phyloP scores from a whole-genome alignment of 2,113 vertebrate species.

The Oreocharis arfaki region DNA sequence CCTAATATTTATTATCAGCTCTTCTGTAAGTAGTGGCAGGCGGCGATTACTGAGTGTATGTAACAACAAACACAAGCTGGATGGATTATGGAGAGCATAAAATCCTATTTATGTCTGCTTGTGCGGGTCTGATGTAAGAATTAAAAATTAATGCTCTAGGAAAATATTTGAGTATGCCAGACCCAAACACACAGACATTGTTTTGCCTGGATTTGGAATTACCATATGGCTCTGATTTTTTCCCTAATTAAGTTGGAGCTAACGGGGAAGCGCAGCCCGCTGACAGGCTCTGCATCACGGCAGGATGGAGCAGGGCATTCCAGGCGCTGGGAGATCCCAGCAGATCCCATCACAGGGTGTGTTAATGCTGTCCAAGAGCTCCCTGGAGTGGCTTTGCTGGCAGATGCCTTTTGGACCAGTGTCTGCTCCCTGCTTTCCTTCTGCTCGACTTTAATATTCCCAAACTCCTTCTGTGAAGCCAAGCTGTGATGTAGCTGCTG shows the following conservation, averaged over 20 bases:
- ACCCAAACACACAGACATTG: constrained; percentile 11
- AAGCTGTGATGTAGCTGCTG: neutral
- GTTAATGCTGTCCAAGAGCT: neutral
- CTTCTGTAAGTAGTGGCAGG: neutral
- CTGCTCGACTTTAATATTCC: neutral
- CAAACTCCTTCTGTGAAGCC: neutral
- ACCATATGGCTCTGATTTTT: neutral
- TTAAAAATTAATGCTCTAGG: constrained; percentile 19
- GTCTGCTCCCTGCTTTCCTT: neutral
- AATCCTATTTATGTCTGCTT: constrained; percentile 38
- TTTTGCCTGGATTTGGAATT: constrained; percentile 9
- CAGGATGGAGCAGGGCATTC: neutral
- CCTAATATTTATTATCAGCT: constrained; percentile 58
- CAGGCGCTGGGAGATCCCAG: neutral
- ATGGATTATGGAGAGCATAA: constrained; percentile 2
- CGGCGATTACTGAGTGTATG: neutral
- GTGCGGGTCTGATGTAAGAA: constrained; percentile 5
- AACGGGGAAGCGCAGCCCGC: neutral
- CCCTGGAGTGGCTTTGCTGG: neutral
- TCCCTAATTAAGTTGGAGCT: constrained; percentile 17
- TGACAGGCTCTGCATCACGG: neutral
- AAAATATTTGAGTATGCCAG: constrained; percentile 4
- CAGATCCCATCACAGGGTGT: neutral
- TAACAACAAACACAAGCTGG: constrained; percentile 48
- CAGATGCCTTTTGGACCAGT: neutral